Base-by-base conservation (phyloP, 1,140 invertebrate genomes). In the Rhagoletis zephyria region DNA sequence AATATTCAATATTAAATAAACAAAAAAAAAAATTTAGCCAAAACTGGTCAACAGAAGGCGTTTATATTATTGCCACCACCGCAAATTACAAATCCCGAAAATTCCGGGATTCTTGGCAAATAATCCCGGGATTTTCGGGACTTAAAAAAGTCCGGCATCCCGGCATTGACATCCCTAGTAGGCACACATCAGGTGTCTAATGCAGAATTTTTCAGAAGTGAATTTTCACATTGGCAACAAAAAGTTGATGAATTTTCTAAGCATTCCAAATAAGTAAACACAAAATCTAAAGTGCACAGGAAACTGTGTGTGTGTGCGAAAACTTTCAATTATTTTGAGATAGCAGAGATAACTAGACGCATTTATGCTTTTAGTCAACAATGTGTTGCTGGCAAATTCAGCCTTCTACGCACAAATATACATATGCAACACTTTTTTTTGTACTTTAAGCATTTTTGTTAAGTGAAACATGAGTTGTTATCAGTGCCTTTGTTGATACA, bases 321-420 rank as follows among this genome's bases (percentile, higher is more conserved):
- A 12, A 42, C 40, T 40, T 67, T 67, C 64, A 67, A 67, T 67
- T 67, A 67, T 67, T 30, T 67, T 67, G 64, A 30, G 19, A 40
- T 30, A 67, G 30, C 40, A 40, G 40, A 67, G 64, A 67, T 67
- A 67, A 67, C 30, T 67, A 67, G 30, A 40, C 40, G 64, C 10
- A 40, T 10, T 19, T 30, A 67, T 63, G 61, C 12, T 16, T 42
- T 40, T 10, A 42, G 64, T 10, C n/a, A 65, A 5, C 64, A 65
- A 30, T 30, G 19, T 30, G 30, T 30, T 30, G 30, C 30, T 30
- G 30, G 30, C 30, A 30, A 30, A 30, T 30, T 30, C 30, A 65
- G 64, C 9, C n/a, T 4, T 67, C 7, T 67, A 9, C 64, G 64
- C 19, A 67, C 64, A 30, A 67, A 67, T 67, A 3, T 67, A 67